Base-by-base conservation (phyloP, 2,888 invertebrate genomes). In the Drepana falcataria region DNA sequence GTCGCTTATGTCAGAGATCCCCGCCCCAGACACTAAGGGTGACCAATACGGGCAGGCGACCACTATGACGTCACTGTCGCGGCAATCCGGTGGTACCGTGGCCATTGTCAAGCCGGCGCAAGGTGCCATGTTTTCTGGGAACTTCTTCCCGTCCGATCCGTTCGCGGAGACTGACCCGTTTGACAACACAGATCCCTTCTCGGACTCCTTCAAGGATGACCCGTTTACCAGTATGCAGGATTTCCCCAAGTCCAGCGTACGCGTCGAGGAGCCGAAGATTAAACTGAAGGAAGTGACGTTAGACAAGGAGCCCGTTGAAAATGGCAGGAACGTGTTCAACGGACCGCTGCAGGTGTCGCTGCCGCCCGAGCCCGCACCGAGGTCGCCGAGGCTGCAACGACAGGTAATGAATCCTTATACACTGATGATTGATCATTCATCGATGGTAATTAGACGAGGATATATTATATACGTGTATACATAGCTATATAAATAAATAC, bases 81-180 rank as follows among this genome's bases (percentile, higher is more conserved):
- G 90, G 3, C 91, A 91, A 60, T 91, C 91, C 48, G 91, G 91
- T 60, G 91, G 91, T 40, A 81, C 91, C 57, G 91, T 91, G 56
- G 81, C 90, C 55, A 81, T 91, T 58, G 85, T 83, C 56, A 84
- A 83, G 63, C 77, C 85, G 61, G 77, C 85, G 59, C 74, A 79
- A 62, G 62, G 61, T 58, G 70, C 71, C 57, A 66, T 79, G 60
- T 82, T 78, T 71, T 64, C 77, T 51, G 73, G 76, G 35, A 76
- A 74, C 62, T 85, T 91, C 67, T 93, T 92, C 77, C 69, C 87
- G 57, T 78, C 89, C 35, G 94, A 94, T 80, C 94, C 94, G 53
- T 94, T 94, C 81, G 93, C 92, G 59, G 94, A 94, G 71, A 91
- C 88, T 52, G 95, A 95, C 84, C 95, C 95, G 48, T 95, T 96